Conservation (phyloP, 1,140 invertebrate species). For the Oryctes rhinoceros region DNA sequence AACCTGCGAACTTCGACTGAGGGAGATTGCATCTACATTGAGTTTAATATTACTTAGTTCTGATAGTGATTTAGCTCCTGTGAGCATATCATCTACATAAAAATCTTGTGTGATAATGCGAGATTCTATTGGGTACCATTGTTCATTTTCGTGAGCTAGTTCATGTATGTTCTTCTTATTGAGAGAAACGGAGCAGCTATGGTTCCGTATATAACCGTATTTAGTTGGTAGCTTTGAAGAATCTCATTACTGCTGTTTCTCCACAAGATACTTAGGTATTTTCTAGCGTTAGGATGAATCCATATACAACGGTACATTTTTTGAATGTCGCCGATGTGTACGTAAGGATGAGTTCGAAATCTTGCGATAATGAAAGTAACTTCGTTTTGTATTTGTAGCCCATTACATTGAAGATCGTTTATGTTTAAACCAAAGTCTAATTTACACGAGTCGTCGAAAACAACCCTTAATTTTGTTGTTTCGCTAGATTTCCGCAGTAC, state of each 20-base stretch:
- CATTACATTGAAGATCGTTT: background rate
- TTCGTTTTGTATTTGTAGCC: background rate
- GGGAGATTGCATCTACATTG: background rate
- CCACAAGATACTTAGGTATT: slow-evolving; percentile 53
- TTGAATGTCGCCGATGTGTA: slow-evolving; percentile 50
- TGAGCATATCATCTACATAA: too few species aligned
- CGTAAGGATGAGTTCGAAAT: slow-evolving; percentile 57
- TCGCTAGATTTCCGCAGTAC: background rate
- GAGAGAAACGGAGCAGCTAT: too few species aligned
- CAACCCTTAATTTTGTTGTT: slow-evolving; percentile 47
- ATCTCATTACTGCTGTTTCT: too few species aligned
- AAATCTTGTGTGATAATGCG: too few species aligned
- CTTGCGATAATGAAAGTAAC: slow-evolving; percentile 58
- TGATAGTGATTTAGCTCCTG: background rate
- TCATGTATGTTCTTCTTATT: too few species aligned
- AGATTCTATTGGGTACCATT: too few species aligned
- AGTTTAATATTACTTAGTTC: background rate
- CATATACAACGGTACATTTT: too few species aligned
- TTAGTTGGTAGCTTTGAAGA: too few species aligned
- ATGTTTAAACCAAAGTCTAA: background rate
- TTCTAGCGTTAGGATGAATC: slow-evolving; percentile 50
- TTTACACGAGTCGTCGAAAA: background rate
- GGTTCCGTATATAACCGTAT: too few species aligned
- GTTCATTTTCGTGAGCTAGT: too few species aligned
- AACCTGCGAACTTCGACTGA: background rate